Conservation (phyloP, 2,888 invertebrate species). For the Harpalus rufipes region DNA sequence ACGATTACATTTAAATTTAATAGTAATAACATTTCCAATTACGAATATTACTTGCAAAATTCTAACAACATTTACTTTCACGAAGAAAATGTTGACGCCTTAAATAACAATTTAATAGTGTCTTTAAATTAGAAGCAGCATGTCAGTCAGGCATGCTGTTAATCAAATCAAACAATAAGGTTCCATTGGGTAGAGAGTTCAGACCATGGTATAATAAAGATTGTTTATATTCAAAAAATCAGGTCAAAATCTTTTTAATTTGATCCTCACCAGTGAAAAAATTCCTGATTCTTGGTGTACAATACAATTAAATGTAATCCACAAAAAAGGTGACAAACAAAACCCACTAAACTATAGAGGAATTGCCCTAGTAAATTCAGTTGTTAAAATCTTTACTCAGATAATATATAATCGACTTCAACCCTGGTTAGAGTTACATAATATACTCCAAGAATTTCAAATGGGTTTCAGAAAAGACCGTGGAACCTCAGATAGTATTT, state of each 20-base stretch:
- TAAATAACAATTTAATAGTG: no score
- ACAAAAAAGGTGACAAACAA: neutral
- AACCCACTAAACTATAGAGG: neutral
- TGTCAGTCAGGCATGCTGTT: no score
- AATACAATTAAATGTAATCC: neutral
- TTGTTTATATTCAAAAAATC: no score
- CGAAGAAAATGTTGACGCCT: no score
- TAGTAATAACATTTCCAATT: no score
- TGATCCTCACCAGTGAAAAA: neutral
- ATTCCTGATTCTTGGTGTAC: neutral
- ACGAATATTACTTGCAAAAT: no score
- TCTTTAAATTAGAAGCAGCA: no score
- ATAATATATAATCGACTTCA: neutral
- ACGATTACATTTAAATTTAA: no score
- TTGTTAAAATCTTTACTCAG: neutral
- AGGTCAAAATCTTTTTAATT: neutral
- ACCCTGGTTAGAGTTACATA: neutral
- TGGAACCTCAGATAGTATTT: neutral
- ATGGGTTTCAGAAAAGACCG: neutral
- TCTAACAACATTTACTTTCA: no score
- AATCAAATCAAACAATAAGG: no score
- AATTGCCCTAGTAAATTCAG: neutral
- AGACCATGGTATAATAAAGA: no score
- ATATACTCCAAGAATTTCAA: neutral
- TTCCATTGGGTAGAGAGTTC: no score